phyloP scores from a whole-genome alignment of 2,888 invertebrate genomes.

The Chloroclysta siterata region DNA sequence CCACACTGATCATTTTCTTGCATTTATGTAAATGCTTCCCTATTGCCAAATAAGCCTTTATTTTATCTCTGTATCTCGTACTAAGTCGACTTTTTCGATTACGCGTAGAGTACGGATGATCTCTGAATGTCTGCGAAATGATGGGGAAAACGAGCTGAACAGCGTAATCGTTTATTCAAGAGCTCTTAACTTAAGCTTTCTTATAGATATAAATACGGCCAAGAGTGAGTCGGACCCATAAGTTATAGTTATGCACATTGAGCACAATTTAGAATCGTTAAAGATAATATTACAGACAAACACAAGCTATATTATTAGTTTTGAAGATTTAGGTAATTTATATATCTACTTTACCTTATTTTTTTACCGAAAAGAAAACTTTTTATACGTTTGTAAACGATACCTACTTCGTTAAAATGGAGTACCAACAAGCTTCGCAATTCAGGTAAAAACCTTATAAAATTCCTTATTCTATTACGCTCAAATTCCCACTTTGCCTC shows the following conservation, averaged over 20 bases:
- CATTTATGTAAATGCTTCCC: constrained; percentile 54
- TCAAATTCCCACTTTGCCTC: constrained; percentile 43
- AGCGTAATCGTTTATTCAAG: constrained; percentile 43
- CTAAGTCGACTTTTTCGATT: constrained; percentile 61
- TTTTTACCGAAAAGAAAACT: background rate
- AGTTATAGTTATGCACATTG: background rate
- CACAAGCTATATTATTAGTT: too few species aligned
- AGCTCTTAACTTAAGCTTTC: constrained; percentile 36
- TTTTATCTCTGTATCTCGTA: constrained; percentile 64
- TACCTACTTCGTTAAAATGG: constrained; percentile 30
- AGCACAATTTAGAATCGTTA: background rate
- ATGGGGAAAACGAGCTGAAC: constrained; percentile 49
- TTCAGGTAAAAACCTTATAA: constrained; percentile 42
- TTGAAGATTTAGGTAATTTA: too few species aligned
- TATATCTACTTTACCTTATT: too few species aligned
- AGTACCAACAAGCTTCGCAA: constrained; percentile 35
- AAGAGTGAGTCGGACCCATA: constrained; percentile 3
- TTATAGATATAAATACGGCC: constrained; percentile 25
- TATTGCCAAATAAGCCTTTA: constrained; percentile 67
- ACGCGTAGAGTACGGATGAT: constrained; percentile 49
- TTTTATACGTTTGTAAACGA: constrained; percentile 7
- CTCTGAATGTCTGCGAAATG: constrained; percentile 49
- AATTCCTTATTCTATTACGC: constrained; percentile 41
- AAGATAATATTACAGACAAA: too few species aligned
- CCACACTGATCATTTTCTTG: constrained; percentile 38